Evolutionary conservation across 2,888 invertebrate species (phyloP), one percentile per base, ranked within the genome.

Genomic region (Patella caerulea): DNA sequence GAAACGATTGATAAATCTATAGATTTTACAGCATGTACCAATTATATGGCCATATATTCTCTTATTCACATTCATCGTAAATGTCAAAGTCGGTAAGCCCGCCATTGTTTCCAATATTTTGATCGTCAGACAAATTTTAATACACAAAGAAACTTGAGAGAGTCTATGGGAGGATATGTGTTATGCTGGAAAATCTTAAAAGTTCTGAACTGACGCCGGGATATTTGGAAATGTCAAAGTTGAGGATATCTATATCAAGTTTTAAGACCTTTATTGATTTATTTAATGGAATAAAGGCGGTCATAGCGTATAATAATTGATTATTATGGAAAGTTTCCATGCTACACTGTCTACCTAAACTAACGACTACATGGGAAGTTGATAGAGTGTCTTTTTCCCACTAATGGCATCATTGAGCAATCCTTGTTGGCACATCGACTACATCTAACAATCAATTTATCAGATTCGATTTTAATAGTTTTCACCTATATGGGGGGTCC

Each of bases 351-450:
- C 45, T 45, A 45, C 45, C 45, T 45, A 45, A 45, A 45, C 9
- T 19, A 24, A 65, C 19, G 65, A 19, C 3, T 65, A 19, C 24
- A 65, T 15, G 65, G 19, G 15, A 15, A 65, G 7, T 65, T 65
- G 65, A 65, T 65, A 24, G 65, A 65, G 24, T 19, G 65, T 65
- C 65, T 65, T 65, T 65, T 65, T 65, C 19, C n/a, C n/a, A n/a
- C 65, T 65, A 65, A 65, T 65, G 65, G 65, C 65, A 65, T 65
- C 65, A 65, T 65, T 24, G 65, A 24, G 65, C 65, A 65, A 65
- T 24, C 24, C 19, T 19, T 65, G 19, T n/a, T 24, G 65, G 24
- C 24, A 24, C 45, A 45, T 45, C 45, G 45, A 45, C 45, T 19
- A 24, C 7, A 24, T 65, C 14, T 65, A 12, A 65, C 19, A 24